Percentiles rank a stretch among this genome's conserved stretches.
Conservation (phyloP, 2,888 invertebrate genomes). For the Folsomia candida region DNA sequence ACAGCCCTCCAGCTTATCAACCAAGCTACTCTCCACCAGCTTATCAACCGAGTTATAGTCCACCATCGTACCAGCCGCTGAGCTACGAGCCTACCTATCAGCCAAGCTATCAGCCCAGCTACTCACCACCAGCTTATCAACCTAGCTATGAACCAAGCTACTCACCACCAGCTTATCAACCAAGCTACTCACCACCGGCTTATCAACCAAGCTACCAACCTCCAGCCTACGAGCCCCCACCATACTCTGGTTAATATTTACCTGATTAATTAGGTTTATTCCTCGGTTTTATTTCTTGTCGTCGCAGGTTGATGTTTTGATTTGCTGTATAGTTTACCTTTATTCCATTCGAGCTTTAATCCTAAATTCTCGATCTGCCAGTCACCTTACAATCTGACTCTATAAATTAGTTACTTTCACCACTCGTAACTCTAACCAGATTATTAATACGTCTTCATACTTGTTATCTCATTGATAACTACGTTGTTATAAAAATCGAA, state of each 20-base stretch:
- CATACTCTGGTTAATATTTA: background rate
- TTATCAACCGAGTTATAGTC: conserved; percentile 4
- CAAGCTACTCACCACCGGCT: conserved; percentile 6
- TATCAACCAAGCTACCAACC: conserved; percentile 7
- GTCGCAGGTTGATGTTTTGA: too few relatives aligned
- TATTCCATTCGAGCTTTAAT: background rate
- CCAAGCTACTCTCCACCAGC: conserved; percentile 10
- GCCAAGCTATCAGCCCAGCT: conserved; percentile 14
- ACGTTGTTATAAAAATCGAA: background rate
- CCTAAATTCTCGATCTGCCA: background rate
- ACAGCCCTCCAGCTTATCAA: conserved; percentile 16
- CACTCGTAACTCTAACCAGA: too few relatives aligned
- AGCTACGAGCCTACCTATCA: conserved; percentile 16
- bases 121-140: conserved; percentile 5
- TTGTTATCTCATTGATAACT: background rate
- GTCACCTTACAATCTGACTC: too few relatives aligned
- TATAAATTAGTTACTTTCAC: too few relatives aligned
- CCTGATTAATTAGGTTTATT: background rate
- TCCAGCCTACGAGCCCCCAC: conserved; percentile 19
- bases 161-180: conserved; percentile 19
- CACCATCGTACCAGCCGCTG: conserved; percentile 17
- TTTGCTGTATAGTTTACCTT: too few relatives aligned
- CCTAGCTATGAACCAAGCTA: conserved; percentile 17
- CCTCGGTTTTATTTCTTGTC: background rate
- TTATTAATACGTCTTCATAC: too few relatives aligned